Evolutionary conservation across 2,888 invertebrate species (phyloP).

Genomic region (Lasioglossum leucozonium): DNA sequence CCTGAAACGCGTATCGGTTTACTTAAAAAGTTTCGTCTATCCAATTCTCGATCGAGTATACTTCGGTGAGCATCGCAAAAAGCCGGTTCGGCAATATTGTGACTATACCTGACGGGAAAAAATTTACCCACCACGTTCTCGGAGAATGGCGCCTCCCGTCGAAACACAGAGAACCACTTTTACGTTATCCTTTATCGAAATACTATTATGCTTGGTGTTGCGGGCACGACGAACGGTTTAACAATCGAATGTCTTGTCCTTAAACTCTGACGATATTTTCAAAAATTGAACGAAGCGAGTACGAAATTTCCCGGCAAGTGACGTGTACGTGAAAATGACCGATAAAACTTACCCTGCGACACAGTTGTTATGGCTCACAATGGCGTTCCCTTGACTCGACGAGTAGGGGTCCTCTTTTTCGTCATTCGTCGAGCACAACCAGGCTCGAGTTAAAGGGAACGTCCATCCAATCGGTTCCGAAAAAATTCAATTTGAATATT

Average conservation of each 20-base stretch:
- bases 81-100: conserved; percentile 49
- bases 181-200: conserved; percentile 20
- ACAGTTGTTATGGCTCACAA: conserved; percentile 94
- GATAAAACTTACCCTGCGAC: conserved; percentile 88
- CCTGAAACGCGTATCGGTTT: neutral
- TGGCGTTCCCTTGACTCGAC: conserved; percentile 90
- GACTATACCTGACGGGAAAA: conserved; percentile 30
- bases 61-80: conserved; percentile 4
- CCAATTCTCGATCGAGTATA: conserved; percentile 9
- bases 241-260: neutral
- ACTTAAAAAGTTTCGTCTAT: neutral
- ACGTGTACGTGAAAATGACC: conserved; percentile 89
- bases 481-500: conserved; percentile 62
- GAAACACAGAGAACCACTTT: conserved; percentile 42
- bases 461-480: rapidly evolving
- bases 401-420: conserved; percentile 67
- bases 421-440: conserved; percentile 63
- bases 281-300: conserved; percentile 73
- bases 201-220: neutral
- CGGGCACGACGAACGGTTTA: neutral
- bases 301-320: conserved; percentile 86
- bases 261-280: conserved; percentile 23
- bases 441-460: conserved; percentile 16
- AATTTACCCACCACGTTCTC: conserved; percentile 56
- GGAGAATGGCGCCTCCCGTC: conserved; percentile 68